phyloP scores from a whole-genome alignment of 2,888 invertebrate species.

The Amphipoea lucens region DNA sequence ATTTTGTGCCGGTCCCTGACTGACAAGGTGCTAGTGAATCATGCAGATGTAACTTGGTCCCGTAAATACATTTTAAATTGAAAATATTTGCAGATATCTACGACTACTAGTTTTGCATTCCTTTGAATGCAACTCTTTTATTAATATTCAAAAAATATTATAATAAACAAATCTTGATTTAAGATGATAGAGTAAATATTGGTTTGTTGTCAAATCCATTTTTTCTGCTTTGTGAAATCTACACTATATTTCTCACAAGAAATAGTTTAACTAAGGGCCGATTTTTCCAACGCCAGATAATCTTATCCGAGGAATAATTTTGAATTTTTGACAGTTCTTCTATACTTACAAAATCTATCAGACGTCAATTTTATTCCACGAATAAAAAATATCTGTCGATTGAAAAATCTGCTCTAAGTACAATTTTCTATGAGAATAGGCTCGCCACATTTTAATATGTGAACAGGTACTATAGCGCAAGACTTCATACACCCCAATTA shows the following conservation, averaged over 20 bases:
- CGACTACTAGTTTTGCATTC: neutral
- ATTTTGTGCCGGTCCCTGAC: constrained; percentile 48
- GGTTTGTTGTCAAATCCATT: neutral
- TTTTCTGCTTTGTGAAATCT: neutral
- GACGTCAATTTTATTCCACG: too few relatives aligned
- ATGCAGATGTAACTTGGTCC: constrained; percentile 22
- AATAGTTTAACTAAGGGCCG: neutral
- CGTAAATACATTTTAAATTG: neutral
- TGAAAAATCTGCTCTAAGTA: too few relatives aligned
- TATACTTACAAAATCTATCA: too few relatives aligned
- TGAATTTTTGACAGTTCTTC: too few relatives aligned
- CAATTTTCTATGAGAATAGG: too few relatives aligned
- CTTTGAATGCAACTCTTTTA: neutral
- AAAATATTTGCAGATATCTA: neutral
- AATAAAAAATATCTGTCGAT: too few relatives aligned
- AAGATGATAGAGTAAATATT: neutral
- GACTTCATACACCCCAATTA: too few relatives aligned
- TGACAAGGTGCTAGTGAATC: constrained; percentile 27
- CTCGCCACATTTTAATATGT: neutral
- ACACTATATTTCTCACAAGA: neutral
- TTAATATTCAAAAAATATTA: neutral
- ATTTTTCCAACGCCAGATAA: too few relatives aligned
- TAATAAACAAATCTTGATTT: neutral
- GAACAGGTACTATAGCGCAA: too few relatives aligned
- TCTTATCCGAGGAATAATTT: too few relatives aligned